phyloP scores from a whole-genome alignment of 1,140 invertebrate genomes.

The Calephelis nemesis region DNA sequence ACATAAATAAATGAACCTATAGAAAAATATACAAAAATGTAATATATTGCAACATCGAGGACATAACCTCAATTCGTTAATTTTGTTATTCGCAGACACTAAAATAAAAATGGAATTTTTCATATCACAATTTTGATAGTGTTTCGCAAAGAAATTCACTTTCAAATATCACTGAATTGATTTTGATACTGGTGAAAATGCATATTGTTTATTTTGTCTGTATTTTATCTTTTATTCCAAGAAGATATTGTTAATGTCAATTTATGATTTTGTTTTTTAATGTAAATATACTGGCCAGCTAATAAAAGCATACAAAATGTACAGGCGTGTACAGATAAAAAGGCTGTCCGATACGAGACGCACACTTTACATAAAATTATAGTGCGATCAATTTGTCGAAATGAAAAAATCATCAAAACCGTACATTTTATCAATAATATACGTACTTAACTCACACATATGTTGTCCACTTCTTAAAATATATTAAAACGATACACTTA shows the following conservation, averaged over 20 bases:
- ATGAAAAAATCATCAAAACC: too few relatives aligned
- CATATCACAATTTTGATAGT: slow-evolving; percentile 41
- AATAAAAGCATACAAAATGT: slow-evolving; percentile 2
- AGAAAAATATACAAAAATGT: slow-evolving; percentile 38
- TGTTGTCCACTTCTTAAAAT: not conserved
- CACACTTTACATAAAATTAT: not conserved
- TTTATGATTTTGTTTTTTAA: not conserved
- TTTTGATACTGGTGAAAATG: not conserved
- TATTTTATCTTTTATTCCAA: not conserved
- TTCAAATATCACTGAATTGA: not conserved
- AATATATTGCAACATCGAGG: slow-evolving; percentile 41
- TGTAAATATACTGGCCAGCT: slow-evolving; percentile 12
- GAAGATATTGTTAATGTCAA: not conserved
- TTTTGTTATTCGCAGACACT: slow-evolving; percentile 36
- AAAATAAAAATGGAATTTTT: slow-evolving; percentile 52
- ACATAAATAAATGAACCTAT: slow-evolving; percentile 26
- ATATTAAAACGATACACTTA: slow-evolving; percentile 14
- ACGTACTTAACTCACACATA: not conserved
- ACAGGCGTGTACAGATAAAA: not conserved
- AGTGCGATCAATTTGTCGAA: not conserved
- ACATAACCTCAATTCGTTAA: slow-evolving; percentile 22
- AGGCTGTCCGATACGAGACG: not conserved
- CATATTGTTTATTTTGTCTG: not conserved
- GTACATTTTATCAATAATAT: not conserved
- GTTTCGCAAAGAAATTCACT: slow-evolving; percentile 16